These are phyloP conservation scores for Rutilus rutilus DNA, from an alignment of 2,113 vertebrate species.

Conservation along the genomic window DNA sequence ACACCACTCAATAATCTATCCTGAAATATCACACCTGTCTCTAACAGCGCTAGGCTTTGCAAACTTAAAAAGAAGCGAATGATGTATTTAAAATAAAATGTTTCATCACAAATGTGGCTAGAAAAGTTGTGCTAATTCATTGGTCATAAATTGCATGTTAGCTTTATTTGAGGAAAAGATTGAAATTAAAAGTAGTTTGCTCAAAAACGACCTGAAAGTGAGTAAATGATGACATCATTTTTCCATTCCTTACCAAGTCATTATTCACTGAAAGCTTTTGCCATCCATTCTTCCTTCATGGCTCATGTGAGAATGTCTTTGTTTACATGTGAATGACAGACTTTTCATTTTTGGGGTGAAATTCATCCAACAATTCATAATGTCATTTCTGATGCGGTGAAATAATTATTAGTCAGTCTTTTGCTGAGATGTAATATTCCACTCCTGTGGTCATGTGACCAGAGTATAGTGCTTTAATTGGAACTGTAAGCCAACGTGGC, in stretches of 20 bases:
- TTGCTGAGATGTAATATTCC: slow-evolving; percentile 1
- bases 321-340: neutral
- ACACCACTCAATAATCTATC: too few species aligned
- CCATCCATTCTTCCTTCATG: neutral
- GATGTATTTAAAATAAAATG: too few species aligned
- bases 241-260: neutral
- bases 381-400: neutral
- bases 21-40: too few species aligned
- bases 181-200: too few species aligned
- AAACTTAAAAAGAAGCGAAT: too few species aligned
- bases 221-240: neutral
- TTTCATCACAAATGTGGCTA: neutral
- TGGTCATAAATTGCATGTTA: neutral
- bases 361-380: neutral
- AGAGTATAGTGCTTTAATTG: neutral
- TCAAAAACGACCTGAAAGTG: neutral
- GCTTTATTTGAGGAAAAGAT: too few species aligned
- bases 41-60: too few species aligned
- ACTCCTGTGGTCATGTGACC: neutral
- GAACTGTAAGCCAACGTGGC: neutral
- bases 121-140: neutral
- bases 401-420: neutral
- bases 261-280: neutral
- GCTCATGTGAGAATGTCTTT: neutral
- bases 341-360: neutral